Conservation (phyloP, 1,140 invertebrate genomes). For the Battus philenor region DNA sequence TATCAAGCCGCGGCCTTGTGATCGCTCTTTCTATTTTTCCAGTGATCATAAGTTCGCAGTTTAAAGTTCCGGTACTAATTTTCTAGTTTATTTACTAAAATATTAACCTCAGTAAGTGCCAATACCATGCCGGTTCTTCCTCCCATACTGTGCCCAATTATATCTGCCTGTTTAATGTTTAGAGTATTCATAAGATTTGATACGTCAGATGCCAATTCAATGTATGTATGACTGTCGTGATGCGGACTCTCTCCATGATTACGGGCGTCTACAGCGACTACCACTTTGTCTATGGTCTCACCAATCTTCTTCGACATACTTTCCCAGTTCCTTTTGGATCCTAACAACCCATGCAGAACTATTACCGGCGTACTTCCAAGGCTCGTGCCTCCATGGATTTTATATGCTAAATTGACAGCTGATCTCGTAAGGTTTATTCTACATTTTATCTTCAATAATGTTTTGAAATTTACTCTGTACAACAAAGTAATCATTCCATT, state of each 20-base stretch:
- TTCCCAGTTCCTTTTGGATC: conserved; percentile 89
- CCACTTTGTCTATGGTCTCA: conserved; percentile 21
- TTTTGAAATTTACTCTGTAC: too few species aligned
- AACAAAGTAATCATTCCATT: too few species aligned
- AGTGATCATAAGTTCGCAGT: too few species aligned
- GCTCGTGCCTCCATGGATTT: conserved; percentile 54
- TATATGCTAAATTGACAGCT: conserved; percentile 78
- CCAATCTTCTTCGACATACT: conserved; percentile 41
- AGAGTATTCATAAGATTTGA: conserved; percentile 79
- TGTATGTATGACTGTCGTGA: conserved; percentile 80
- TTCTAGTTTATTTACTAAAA: conserved; percentile 7
- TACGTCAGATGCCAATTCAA: conserved; percentile 85
- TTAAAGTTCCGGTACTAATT: too few species aligned
- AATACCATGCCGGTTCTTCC: conserved; percentile 90
- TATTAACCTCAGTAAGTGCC: conserved; percentile 80
- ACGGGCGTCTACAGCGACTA: conserved; percentile 86
- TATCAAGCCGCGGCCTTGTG: too few species aligned
- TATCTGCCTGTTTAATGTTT: conserved; percentile 78
- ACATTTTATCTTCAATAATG: too few species aligned
- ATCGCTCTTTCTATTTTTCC: too few species aligned
- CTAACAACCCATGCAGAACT: conserved; percentile 91
- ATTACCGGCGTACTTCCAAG: conserved; percentile 78
- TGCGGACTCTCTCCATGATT: conserved; percentile 96
- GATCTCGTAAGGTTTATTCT: too few species aligned
- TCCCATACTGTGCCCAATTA: conserved; percentile 96